Conservation (phyloP, 1,140 invertebrate species). For the Rhyacophila brunnea region DNA sequence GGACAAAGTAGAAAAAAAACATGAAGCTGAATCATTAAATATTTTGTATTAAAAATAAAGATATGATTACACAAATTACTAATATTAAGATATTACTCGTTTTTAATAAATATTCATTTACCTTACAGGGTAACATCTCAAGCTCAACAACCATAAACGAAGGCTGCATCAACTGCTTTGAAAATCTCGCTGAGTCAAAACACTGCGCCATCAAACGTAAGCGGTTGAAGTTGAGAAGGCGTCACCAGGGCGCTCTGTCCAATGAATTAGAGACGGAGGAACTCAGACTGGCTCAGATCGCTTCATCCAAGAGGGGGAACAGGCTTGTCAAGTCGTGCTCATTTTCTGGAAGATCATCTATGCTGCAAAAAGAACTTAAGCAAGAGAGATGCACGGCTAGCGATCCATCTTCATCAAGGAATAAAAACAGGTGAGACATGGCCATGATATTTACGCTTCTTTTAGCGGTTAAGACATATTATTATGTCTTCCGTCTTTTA, state of each 20-base stretch:
- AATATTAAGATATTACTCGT: too few species aligned
- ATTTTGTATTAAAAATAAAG: too few species aligned
- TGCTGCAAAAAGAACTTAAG: constrained; percentile 51
- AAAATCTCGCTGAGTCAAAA: constrained; percentile 48
- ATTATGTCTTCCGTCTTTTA: too few species aligned
- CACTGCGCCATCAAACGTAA: constrained; percentile 59
- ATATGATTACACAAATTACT: too few species aligned
- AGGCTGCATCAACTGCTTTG: constrained; percentile 54
- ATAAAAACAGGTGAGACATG: constrained; percentile 34
- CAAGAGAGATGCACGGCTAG: constrained; percentile 61
- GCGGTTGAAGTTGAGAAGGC: constrained; percentile 62
- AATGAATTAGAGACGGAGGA: constrained; percentile 31
- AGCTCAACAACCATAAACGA: constrained; percentile 66
- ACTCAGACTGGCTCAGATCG: constrained; percentile 34
- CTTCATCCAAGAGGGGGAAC: constrained; percentile 36
- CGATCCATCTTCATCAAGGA: constrained; percentile 55
- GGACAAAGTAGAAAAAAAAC: too few species aligned
- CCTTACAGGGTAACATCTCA: constrained; percentile 53
- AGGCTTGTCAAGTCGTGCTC: constrained; percentile 65
- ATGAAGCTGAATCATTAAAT: not conserved
- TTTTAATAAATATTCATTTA: not conserved
- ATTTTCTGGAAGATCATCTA: constrained; percentile 60
- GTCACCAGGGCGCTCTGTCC: constrained; percentile 26
- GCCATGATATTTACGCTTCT: too few species aligned
- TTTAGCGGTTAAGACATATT: too few species aligned